phyloP scores from a whole-genome alignment of 2,888 invertebrate species.

The Acronicta leporina region DNA sequence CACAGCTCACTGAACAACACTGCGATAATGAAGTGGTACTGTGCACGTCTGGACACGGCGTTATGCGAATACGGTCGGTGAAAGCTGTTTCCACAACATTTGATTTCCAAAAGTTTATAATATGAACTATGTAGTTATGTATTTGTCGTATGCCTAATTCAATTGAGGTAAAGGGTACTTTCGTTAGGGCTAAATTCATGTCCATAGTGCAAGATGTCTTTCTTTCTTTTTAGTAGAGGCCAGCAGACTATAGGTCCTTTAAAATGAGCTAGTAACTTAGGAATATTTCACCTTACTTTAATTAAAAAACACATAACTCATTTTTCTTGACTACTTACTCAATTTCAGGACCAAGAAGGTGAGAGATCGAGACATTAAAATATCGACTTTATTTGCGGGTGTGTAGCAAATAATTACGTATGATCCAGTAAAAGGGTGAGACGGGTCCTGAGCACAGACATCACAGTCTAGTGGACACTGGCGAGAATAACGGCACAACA shows the following conservation, averaged over 20 bases:
- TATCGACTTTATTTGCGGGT: not conserved
- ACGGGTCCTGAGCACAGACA: conserved; percentile 16
- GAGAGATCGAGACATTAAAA: too few relatives aligned
- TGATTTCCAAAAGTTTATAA: not conserved
- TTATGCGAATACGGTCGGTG: conserved; percentile 1
- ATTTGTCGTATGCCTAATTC: too few relatives aligned
- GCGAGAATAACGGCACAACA: conserved; percentile 31
- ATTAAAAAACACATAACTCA: too few relatives aligned
- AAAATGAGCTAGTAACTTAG: too few relatives aligned
- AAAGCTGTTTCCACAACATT: not conserved
- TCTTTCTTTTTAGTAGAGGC: too few relatives aligned
- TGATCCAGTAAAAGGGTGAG: conserved; percentile 20
- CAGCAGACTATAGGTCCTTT: too few relatives aligned
- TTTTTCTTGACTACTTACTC: too few relatives aligned
- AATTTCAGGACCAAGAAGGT: too few relatives aligned
- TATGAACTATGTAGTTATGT: not conserved
- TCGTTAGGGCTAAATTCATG: too few relatives aligned
- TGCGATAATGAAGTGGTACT: conserved; percentile 42
- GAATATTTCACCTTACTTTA: too few relatives aligned
- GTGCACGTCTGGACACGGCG: conserved; percentile 19
- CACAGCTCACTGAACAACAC: conserved; percentile 37
- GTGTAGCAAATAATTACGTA: not conserved
- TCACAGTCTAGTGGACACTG: conserved; percentile 45
- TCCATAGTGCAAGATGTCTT: too few relatives aligned
- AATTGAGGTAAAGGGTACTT: too few relatives aligned